Base-by-base conservation (phyloP, 2,888 invertebrate species). In the Drosophila suboccidentalis region DNA sequence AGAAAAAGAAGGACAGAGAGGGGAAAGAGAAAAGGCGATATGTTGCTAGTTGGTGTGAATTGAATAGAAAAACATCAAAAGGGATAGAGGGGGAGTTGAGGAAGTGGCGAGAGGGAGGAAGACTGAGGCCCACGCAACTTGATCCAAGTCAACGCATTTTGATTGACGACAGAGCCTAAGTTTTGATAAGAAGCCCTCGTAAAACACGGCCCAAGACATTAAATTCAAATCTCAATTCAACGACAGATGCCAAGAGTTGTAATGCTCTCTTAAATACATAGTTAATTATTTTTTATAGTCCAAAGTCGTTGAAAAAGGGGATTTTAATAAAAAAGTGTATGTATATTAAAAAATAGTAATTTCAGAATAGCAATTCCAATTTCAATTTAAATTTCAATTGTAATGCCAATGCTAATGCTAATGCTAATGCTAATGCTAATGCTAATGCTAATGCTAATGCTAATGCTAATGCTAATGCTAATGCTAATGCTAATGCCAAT, bases 111-210 rank as follows among this genome's bases (percentile, higher is more conserved):
- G 32, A 10, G 19, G 5, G 32, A 34, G n/a, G 5, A n/a, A 34
- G 13, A 15, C 26, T 26, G 38, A 44, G 55, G 60, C 70, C 81
- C 74, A 81, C 70, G 78, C 82, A 78, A 61, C 66, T 73, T 54
- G 70, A 64, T 61, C 22, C 63, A 57, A 64, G 63, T 72, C 50
- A 54, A 63, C 63, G 70, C 69, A 51, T 67, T 81, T 82, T 82
- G 82, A 82, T 82, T 79, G 88, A 76, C 88, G 82, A 85, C 79
- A 68, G 60, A 34, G 44, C 26, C 51, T 46, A 71, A 44, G 44
- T 50, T 71, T 65, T 78, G 82, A 84, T 87, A 87, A 85, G 82
- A 67, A 38, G 11, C 38, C 58, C 50, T 75, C 82, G 75, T 69
- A 71, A 82, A 81, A 60, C 19, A 61, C 36, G n/a, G 73, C 58